Evolutionary conservation across 2,797 vertebrate genomes (phyloP), one percentile per base, ranked within the genome.

Genomic region (Karalla daura): DNA sequence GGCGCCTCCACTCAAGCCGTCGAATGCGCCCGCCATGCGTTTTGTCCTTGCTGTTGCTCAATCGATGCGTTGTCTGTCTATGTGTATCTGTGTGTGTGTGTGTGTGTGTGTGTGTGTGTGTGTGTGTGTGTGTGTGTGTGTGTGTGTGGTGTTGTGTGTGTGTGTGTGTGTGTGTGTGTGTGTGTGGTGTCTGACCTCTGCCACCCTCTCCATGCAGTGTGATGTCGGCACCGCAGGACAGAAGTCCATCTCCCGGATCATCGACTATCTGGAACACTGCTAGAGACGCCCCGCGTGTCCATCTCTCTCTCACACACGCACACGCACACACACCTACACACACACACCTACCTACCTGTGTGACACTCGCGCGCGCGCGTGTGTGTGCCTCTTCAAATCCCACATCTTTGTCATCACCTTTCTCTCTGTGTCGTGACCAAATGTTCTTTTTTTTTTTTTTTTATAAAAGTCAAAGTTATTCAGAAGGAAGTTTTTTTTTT

Each of bases 201-300:
- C 30, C 36, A 0, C 30, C 36, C 59, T 45, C 14, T 70, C 32
- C 74, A 63, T 54, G 18, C 92, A 99, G 98, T 98, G 98, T 91
- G 96, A 98, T 83, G 95, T 98, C 78, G 97, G 96, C 94, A 97
- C 98, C 78, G 91, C 97, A 32, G 98, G 98, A 86, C 97, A 99
- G 94, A 99, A 99, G 87, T 98, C 97, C 62, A 97, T 99, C 92
- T 98, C 96, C 82, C 92, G 96, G 91, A 95, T 98, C 92, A 99
- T 99, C 79, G 98, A 99, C 80, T 99, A 98, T 91, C 95, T 99
- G 95, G 97, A 99, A 91, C 96, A 98, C 89, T 99, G 97, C 94
- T 99, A 98, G 94, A 80, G 36, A 93, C 90, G 50, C 59, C 85
- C 90, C 82, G n/a, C 81, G 84, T 87, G 88, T 7, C 51, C 23